Base-by-base conservation (phyloP, 2,888 invertebrate genomes). In the Ophioninae sp. region DNA sequence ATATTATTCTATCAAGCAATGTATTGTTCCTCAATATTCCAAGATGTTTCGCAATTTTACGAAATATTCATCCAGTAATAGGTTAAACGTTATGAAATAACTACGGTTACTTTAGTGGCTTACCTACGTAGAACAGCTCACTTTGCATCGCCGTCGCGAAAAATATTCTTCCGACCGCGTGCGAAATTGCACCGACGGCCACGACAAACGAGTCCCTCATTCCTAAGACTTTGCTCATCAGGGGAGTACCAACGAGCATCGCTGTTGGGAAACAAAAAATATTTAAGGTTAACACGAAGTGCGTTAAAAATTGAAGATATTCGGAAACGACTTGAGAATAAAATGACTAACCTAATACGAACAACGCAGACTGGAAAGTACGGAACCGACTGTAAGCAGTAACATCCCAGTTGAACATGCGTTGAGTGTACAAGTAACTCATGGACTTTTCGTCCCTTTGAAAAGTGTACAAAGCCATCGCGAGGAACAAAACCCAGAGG, bases 391-490 rank as follows among this genome's bases (percentile, higher is more conserved):
- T 97, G 90, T 95, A 97, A 13, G 94, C 93, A 0, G 94, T 93
- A 0, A 96, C 93, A 67, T 95, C 94, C 97, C 97, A 97, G 79
- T 95, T 91, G 88, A 97, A 96, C 57, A 95, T 95, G 56, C 95
- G 93, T 74, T 95, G 95, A 0, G 97, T 96, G 90, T 97, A 98
- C 70, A 97, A 91, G 87, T 95, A 97, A 89, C 96, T 94, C 89
- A 96, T 96, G 23, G 95, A 95, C 85, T 95, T 95, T 89, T 98
- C 97, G 90, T 97, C 97, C 90, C 97, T 94, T 92, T 97, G 97
- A 90, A 97, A 97, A 70, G 97, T 96, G 88, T 97, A 97, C 72
- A 97, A 93, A 0, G 95, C 95, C 96, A 97, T 97, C 21, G 96
- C 95, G 10, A 96, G 88, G 13, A 97, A 94, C n/a, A 97, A 92